Evolutionary conservation across 2,797 vertebrate species (phyloP), one percentile per base, ranked within the genome.

Genomic region (Furcifer pardalis): DNA sequence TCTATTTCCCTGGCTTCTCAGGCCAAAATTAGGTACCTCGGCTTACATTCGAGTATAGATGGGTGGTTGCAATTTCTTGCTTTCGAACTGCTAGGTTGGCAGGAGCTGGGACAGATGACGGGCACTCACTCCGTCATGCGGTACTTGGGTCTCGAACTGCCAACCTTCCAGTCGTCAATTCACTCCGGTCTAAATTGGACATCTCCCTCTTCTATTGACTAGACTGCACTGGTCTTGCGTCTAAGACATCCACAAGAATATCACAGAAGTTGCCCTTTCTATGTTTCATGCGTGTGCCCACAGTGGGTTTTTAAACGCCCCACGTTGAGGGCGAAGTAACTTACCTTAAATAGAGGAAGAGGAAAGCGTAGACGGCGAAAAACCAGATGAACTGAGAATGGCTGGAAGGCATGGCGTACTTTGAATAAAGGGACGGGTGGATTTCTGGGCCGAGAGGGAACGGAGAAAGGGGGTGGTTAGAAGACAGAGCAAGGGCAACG

Each of bases 261-360:
- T 46, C 5, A 46, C 5, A 46, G 44, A 46, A 46, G 44, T 46
- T 46, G 44, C 44, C 44, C 10, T 46, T 46, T 46, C 44, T 46
- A 46, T n/a, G n/a, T n/a, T n/a, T n/a, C n/a, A n/a, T n/a, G n/a
- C n/a, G n/a, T n/a, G n/a, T n/a, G n/a, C n/a, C n/a, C n/a, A n/a
- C 25, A 40, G 49, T 1, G 23, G 23, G 52, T 9, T 17, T 59
- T 27, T 9, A 76, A 37, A 7, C 9, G 30, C 40, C 8, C 23
- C 2, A n/a, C 2, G 8, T 2, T 21, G 40, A 85, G 2, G 21
- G 37, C 32, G 0, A 12, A 75, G 71, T 27, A 23, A 75, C 97
- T 97, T 92, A 99, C 99, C 99, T 98, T 97, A 99, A 98, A 97
- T 99, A 99, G 92, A 99, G 97, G 94, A 99, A 99, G 90, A 99